Conservation (phyloP, 2,113 vertebrate species). For the Catharus fuscescens region DNA sequence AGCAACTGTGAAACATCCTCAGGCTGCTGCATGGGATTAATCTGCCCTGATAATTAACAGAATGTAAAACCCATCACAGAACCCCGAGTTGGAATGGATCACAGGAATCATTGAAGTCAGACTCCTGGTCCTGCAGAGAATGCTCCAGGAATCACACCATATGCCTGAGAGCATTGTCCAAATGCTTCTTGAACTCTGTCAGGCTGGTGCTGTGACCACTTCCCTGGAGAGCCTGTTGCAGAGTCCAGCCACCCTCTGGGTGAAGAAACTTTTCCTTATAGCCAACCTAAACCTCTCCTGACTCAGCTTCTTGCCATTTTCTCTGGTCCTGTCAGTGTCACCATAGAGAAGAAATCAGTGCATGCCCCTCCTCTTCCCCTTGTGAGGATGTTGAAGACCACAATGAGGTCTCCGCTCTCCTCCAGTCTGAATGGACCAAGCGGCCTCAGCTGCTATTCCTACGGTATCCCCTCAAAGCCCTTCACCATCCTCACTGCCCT, state of each 20-base stretch:
- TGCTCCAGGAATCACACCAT: background rate
- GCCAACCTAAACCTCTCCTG: background rate
- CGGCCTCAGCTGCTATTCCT: background rate
- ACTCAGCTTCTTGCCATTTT: background rate
- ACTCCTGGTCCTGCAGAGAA: background rate
- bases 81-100: background rate
- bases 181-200: background rate
- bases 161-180: background rate
- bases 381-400: background rate
- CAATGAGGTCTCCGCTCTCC: background rate
- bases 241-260: background rate
- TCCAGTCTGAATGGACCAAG: background rate
- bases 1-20: background rate
- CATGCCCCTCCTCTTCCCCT: background rate
- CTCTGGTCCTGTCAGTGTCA: background rate
- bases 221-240: background rate
- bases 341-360: background rate
- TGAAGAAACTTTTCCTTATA: background rate
- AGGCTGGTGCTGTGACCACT: background rate
- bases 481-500: accelerated
- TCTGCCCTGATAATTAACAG: background rate
- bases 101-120: accelerated
- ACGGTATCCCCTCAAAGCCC: background rate
- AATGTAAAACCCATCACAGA: background rate
- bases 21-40: background rate